Evolutionary conservation across 92 coral and sea anemone genomes (phyloP).

Genomic region (Phymanthus crucifer): DNA sequence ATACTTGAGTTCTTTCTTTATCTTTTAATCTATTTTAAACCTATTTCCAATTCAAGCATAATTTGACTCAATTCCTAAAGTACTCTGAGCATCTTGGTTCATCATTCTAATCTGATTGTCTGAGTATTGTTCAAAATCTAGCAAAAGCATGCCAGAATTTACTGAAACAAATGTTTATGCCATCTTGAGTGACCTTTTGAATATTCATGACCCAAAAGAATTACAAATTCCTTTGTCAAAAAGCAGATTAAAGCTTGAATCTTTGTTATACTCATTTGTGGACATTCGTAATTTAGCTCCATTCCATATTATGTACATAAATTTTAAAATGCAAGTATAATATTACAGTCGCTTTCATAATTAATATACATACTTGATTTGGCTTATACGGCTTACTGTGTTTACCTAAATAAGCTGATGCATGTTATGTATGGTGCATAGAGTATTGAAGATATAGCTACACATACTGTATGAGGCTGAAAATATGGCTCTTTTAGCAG

Average conservation of each 20-base stretch:
- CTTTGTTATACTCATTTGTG: not conserved
- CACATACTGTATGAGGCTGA: not conserved
- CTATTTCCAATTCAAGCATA: not conserved
- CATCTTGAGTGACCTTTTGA: not conserved
- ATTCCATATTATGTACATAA: not conserved
- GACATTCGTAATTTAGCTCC: not conserved
- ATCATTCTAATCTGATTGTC: not conserved
- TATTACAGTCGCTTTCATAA: not conserved
- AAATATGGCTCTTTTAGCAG: too few species aligned
- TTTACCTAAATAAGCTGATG: not conserved
- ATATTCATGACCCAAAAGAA: not conserved
- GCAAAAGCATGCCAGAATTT: not conserved
- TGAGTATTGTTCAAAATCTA: not conserved
- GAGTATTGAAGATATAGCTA: not conserved
- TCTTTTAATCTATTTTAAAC: conserved; percentile 1
- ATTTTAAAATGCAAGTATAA: not conserved
- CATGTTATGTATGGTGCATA: not conserved
- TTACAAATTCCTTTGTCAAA: not conserved
- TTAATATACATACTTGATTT: not conserved
- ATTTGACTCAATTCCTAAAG: not conserved
- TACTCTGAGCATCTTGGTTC: not conserved
- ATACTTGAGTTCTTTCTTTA: not conserved
- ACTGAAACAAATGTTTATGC: not conserved
- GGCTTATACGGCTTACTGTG: not conserved
- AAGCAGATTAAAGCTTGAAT: not conserved